Base-by-base conservation (phyloP, 2,113 vertebrate genomes). In the Rhinolophus sinicus region DNA sequence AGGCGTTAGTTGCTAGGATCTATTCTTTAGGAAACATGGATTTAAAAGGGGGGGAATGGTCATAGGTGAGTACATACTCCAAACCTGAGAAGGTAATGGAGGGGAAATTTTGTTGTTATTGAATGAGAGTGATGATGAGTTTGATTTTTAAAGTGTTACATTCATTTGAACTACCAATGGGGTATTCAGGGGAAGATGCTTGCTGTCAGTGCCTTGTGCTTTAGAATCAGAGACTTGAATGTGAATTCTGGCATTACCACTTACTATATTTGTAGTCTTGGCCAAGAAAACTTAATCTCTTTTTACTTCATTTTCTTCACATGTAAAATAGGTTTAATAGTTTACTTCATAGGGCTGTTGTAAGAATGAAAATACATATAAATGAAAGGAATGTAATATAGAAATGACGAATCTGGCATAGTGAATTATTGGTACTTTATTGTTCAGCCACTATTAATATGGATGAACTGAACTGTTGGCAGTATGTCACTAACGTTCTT, bases 281-380 rank as follows among this genome's bases (percentile, higher is more conserved):
- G 24, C 9, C 21, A 52, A 65, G 33, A 80, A 95, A 77, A n/a
- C 19, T n/a, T 90, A 44, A 52, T 84, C 28, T 65, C 22, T 85
- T 89, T 84, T 90, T 54, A 2, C 28, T 97, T 87, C 35, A 89
- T 8, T 90, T 95, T 76, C 58, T 93, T 88, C 58, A 38, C 15
- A 8, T 44, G 38, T 72, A 95, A 82, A 95, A n/a, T 80, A 30
- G 35, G 16, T 73, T 94, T 67, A 86, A 95, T 81, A 92, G 22
- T 70, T 95, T 87, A 30, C 18, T 21, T 90, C 44, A 64, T 30
- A 92, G 11, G 24, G 1, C 47, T 92, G 18, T 90, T 54, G 7
- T 73, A 90, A 93, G 19, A 97, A 69, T 84, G 40, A 94, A 95
- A 84, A 69, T 84, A 58, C 30, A 96, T 84, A 52, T n/a, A 95